Percentiles rank a stretch among this genome's conserved stretches.
Evolutionary conservation across 2,797 vertebrate species (phyloP).

Genomic region (Xenentodon cancila): DNA sequence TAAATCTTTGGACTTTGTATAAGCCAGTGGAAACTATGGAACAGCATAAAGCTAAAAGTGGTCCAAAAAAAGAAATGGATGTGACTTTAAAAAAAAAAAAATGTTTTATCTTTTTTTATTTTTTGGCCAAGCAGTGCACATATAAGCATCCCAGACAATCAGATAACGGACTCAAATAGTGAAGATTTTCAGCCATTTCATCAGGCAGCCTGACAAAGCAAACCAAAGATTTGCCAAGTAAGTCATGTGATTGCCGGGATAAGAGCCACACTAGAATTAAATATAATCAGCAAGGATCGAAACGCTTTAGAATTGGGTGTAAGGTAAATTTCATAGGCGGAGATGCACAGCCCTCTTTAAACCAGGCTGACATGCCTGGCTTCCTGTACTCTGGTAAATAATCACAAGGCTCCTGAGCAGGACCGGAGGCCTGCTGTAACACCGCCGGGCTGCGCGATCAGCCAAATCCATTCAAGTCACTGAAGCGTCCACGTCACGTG

Average conservation of each 20-base stretch:
- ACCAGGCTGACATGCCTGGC: background rate
- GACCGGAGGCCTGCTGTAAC: conserved; percentile 10
- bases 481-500: conserved; percentile 27
- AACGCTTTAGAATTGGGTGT: no score
- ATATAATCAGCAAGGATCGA: no score
- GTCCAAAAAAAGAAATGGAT: no score
- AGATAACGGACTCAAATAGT: background rate
- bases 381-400: background rate
- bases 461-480: conserved; percentile 9
- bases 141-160: no score
- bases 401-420: background rate
- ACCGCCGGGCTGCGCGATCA: conserved; percentile 2
- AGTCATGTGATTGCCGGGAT: background rate
- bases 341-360: no score
- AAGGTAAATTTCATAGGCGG: no score
- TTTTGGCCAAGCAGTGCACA: no score
- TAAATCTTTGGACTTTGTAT: no score
- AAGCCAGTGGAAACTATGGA: no score
- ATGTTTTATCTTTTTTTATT: no score
- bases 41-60: no score
- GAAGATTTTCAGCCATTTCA: conserved; percentile 1
- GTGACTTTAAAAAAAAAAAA: no score
- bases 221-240: background rate
- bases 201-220: background rate
- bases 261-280: background rate